Conservation (phyloP, 2,888 invertebrate species). For the Crossocerus cetratus region DNA sequence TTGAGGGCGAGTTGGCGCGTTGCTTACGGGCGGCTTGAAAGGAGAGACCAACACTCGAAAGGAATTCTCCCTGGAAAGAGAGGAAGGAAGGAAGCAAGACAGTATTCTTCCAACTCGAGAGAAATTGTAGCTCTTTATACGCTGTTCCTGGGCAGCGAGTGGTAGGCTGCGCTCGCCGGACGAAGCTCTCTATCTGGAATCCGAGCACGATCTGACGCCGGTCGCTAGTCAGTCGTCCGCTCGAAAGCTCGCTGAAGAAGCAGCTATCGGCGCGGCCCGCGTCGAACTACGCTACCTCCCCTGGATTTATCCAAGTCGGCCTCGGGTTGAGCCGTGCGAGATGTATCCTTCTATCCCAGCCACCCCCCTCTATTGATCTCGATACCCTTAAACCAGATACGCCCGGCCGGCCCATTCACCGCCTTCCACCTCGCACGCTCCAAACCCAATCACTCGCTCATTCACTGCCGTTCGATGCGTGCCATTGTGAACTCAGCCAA, state of each 20-base stretch:
- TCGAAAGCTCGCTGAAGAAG: neutral
- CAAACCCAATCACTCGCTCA: too few relatives aligned
- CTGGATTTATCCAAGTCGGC: conserved; percentile 48
- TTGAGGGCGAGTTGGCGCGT: too few relatives aligned
- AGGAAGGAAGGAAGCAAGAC: neutral
- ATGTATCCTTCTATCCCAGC: conserved; percentile 46
- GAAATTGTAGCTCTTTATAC: conserved; percentile 1
- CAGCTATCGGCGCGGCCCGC: conserved; percentile 10
- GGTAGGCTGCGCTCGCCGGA: neutral
- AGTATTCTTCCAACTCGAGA: neutral
- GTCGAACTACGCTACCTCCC: conserved; percentile 28
- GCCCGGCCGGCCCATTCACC: conserved; percentile 41
- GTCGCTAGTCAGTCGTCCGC: neutral
- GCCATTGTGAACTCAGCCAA: too few relatives aligned
- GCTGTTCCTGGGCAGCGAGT: neutral
- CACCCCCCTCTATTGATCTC: conserved; percentile 55
- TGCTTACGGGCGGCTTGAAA: too few relatives aligned
- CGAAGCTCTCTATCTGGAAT: conserved; percentile 27
- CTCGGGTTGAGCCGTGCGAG: conserved; percentile 35
- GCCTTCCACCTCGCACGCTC: conserved; percentile 7
- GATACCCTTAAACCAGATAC: conserved; percentile 57
- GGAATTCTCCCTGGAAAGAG: neutral
- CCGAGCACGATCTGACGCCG: conserved; percentile 21
- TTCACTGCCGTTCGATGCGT: too few relatives aligned
- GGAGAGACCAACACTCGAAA: neutral